Base-by-base conservation (phyloP, 2,797 vertebrate species). In the Pseudochromis fuscus region DNA sequence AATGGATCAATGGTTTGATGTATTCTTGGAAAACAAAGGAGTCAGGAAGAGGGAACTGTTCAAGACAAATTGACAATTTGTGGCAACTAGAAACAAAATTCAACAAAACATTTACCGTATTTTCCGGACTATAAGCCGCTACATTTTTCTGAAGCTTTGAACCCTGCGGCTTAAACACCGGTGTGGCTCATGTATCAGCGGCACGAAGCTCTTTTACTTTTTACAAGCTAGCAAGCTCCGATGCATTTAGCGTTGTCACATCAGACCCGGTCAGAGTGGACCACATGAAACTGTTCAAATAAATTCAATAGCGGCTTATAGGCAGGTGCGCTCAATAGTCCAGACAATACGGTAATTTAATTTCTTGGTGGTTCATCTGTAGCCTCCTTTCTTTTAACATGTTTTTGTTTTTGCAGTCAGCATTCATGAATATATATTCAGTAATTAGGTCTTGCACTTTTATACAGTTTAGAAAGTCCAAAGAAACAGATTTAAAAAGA, bases 331-430 rank as follows among this genome's bases (percentile, higher is more conserved):
- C n/a, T n/a, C n/a, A n/a, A n/a, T n/a, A n/a, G n/a, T n/a, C n/a
- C n/a, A n/a, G n/a, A n/a, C n/a, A n/a, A n/a, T n/a, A n/a, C n/a
- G 13, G 44, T 23, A 53, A 56, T 70, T 69, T 52, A 18, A 45
- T 28, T 16, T 70, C n/a, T 33, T 8, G 21, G 21, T 52, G 25
- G 9, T 19, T 40, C 45, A 10, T n/a, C 16, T 59, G 11, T 53
- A 33, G 15, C 10, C 6, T 15, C 0, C 45, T 68, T 7, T 9
- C 25, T 45, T 40, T 27, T n/a, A 8, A 21, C 30, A 13, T 45
- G 11, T 6, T 50, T 40, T n/a, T n/a, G n/a, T n/a, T n/a, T 12
- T 38, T 27, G 38, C n/a, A 42, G 28, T 49, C 57, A 27, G 50
- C 35, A 12, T n/a, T n/a, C n/a, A n/a, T n/a, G n/a, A n/a, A n/a